Evolutionary conservation across 2,888 invertebrate genomes (phyloP).

Genomic region (Nineta flava): DNA sequence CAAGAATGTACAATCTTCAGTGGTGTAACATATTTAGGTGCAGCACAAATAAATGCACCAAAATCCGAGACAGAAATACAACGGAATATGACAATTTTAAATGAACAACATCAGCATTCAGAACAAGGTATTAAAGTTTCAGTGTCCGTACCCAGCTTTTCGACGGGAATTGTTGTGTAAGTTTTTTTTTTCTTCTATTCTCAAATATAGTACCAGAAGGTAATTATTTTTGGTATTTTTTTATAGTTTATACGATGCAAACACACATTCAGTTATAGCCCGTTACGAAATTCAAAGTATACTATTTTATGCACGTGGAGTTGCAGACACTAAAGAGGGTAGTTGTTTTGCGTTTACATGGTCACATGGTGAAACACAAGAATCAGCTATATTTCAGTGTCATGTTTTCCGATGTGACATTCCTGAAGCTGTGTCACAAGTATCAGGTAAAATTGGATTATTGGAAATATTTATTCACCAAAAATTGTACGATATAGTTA

Average conservation of each 20-base stretch:
- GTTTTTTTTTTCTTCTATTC: conserved; percentile 23
- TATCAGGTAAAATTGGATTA: conserved; percentile 41
- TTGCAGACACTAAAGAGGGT: conserved; percentile 62
- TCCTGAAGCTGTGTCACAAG: conserved; percentile 75
- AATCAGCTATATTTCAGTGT: conserved; percentile 86
- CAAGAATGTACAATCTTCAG: conserved; percentile 86
- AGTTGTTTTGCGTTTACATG: conserved; percentile 98
- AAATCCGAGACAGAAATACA: conserved; percentile 87
- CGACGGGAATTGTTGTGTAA: conserved; percentile 87
- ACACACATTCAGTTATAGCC: conserved; percentile 65
- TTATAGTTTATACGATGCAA: conserved; percentile 66
- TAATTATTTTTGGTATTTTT: neutral
- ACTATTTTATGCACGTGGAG: conserved; percentile 86
- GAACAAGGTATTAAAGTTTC: conserved; percentile 72
- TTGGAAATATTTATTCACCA: neutral
- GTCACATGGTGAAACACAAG: conserved; percentile 80
- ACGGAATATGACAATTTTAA: conserved; percentile 81
- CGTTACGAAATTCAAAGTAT: conserved; percentile 86
- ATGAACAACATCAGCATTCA: conserved; percentile 55
- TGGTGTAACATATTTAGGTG: conserved; percentile 84
- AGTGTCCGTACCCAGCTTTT: conserved; percentile 82
- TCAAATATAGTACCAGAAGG: conserved; percentile 29
- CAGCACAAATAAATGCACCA: conserved; percentile 80
- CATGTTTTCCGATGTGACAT: conserved; percentile 94
- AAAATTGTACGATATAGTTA: neutral